Conservation (phyloP, 2,888 invertebrate species). For the Cephus runcator region DNA sequence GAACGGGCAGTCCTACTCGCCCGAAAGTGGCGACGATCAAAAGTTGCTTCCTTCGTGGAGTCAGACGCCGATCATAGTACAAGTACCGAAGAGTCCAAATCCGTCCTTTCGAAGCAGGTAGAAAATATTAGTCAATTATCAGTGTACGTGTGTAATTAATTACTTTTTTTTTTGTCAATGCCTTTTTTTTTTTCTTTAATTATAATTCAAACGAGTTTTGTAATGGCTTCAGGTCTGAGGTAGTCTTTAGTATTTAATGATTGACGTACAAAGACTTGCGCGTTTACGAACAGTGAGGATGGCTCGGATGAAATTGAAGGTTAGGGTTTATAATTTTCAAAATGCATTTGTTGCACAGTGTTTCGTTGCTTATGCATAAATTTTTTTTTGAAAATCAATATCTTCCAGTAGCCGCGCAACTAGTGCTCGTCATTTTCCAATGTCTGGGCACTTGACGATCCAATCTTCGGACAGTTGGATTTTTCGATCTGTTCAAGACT, state of each 20-base stretch:
- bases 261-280: not conserved
- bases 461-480: not conserved
- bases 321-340: not conserved
- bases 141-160: too few relatives aligned
- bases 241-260: not conserved
- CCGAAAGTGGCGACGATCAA: constrained; percentile 46
- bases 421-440: not conserved
- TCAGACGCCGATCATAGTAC: constrained; percentile 43
- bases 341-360: not conserved
- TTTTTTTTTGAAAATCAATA: not conserved
- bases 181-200: too few relatives aligned
- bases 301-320: not conserved
- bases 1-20: constrained; percentile 30
- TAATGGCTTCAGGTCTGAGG: not conserved
- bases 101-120: constrained; percentile 54
- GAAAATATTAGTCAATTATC: not conserved
- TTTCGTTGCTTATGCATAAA: not conserved
- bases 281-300: not conserved
- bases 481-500: not conserved
- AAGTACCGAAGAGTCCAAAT: constrained; percentile 41
- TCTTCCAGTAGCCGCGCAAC: not conserved
- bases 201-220: too few relatives aligned
- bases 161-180: too few relatives aligned
- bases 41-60: constrained; percentile 41
- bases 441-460: not conserved